Percentiles rank a stretch among this genome's conserved stretches.
These are phyloP conservation scores for Botrylloides violaceus DNA, from an alignment of 23 tunicate genomes.

Conservation along the genomic window DNA sequence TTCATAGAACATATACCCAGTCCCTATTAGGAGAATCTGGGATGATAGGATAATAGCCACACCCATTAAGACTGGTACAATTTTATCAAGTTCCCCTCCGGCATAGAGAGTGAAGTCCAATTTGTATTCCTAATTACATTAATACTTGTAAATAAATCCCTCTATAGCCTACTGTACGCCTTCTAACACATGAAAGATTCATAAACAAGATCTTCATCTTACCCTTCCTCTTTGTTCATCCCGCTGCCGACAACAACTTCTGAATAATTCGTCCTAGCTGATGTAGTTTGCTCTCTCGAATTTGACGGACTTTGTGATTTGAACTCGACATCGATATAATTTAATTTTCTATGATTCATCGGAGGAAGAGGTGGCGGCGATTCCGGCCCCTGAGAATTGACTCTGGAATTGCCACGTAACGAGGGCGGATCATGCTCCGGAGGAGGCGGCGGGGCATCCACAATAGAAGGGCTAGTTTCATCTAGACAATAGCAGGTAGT, in stretches of 20 bases:
- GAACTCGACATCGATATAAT: conserved; percentile 74
- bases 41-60: too few relatives aligned
- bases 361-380: conserved; percentile 90
- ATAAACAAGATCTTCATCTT: too few relatives aligned
- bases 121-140: too few relatives aligned
- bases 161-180: too few relatives aligned
- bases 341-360: conserved; percentile 48
- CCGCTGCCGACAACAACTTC: conserved; percentile 31
- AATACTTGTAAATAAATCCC: too few relatives aligned
- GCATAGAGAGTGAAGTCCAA: too few relatives aligned
- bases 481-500: too few relatives aligned
- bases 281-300: not conserved
- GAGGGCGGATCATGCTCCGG: conserved; percentile 59
- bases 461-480: not conserved
- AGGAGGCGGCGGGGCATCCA: conserved; percentile 53
- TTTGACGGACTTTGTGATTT: not conserved
- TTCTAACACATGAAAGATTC: too few relatives aligned
- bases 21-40: too few relatives aligned
- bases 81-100: too few relatives aligned
- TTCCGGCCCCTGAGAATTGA: not conserved
- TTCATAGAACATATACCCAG: conserved; percentile 15
- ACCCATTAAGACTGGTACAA: too few relatives aligned
- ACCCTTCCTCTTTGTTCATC: not conserved
- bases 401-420: conserved; percentile 12
- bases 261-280: conserved; percentile 36